Percentiles rank a stretch among this genome's conserved stretches.
Conservation (phyloP, 2,888 invertebrate species). For the Choristoneura rosaceana region DNA sequence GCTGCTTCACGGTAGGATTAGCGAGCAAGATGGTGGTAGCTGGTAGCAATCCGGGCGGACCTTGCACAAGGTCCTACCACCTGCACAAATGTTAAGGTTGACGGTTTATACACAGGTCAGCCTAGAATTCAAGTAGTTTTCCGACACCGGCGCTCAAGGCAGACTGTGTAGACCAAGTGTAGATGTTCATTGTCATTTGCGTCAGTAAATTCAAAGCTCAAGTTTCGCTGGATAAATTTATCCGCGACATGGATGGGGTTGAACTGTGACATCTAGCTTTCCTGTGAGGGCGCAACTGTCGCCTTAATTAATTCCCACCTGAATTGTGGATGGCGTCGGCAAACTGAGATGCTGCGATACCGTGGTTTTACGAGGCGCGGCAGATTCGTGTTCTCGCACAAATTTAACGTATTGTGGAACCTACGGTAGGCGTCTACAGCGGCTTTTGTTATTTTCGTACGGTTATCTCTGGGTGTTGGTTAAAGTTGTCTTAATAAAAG, state of each 20-base stretch:
- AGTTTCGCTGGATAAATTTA: conserved; percentile 38
- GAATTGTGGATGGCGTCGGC: conserved; percentile 33
- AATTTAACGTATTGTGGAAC: conserved; percentile 37
- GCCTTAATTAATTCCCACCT: conserved; percentile 44
- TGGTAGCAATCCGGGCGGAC: too few relatives aligned
- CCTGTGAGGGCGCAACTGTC: conserved; percentile 38
- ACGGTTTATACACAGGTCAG: neutral
- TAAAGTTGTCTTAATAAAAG: conserved; percentile 3
- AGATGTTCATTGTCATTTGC: conserved; percentile 12
- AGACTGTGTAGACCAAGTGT: neutral
- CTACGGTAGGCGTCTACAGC: neutral
- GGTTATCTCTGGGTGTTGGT: conserved; percentile 3
- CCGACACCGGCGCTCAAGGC: neutral
- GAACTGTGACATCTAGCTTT: conserved; percentile 37
- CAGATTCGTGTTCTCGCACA: conserved; percentile 36
- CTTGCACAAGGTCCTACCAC: too few relatives aligned
- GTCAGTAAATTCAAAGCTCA: conserved; percentile 28
- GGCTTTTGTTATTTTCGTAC: conserved; percentile 26
- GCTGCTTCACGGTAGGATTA: too few relatives aligned
- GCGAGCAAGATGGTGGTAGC: too few relatives aligned
- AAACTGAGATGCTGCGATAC: conserved; percentile 29
- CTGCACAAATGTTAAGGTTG: too few relatives aligned
- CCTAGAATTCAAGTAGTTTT: neutral
- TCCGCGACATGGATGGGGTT: conserved; percentile 32
- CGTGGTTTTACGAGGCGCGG: conserved; percentile 34